Evolutionary conservation across 2,113 vertebrate species (phyloP).

Genomic region (Eurypyga helias): DNA sequence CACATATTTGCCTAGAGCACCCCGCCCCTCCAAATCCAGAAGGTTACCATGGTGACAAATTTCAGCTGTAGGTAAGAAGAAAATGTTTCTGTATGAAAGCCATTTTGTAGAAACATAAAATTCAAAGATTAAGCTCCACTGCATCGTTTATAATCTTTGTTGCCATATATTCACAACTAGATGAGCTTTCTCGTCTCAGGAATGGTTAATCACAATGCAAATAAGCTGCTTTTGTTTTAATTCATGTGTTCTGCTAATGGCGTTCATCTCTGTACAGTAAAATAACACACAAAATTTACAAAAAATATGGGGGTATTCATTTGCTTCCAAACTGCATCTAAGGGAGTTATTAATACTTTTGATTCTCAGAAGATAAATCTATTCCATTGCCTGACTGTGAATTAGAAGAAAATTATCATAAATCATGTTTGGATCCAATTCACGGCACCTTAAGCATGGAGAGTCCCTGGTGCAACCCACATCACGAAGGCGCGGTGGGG

Average conservation of each 20-base stretch:
- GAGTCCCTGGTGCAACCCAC: neutral
- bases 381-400: neutral
- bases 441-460: neutral
- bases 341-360: slow-evolving; percentile 29
- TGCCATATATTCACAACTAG: slow-evolving; percentile 34
- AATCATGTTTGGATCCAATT: neutral
- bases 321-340: neutral
- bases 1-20: slow-evolving; percentile 33
- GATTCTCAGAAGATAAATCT: slow-evolving; percentile 5
- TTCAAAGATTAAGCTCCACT: slow-evolving; percentile 45
- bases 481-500: fast-evolving
- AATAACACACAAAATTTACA: neutral
- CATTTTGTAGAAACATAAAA: slow-evolving; percentile 63
- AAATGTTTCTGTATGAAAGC: slow-evolving; percentile 53
- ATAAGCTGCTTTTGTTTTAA: slow-evolving; percentile 48
- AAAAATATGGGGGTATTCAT: neutral
- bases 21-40: slow-evolving; percentile 35
- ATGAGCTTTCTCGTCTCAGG: neutral
- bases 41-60: slow-evolving; percentile 69
- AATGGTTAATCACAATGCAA: slow-evolving; percentile 43
- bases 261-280: neutral
- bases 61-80: slow-evolving; percentile 63
- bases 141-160: neutral
- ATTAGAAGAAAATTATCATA: slow-evolving; percentile 35
- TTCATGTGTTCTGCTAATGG: slow-evolving; percentile 25